Base-by-base conservation (phyloP, 1,140 invertebrate genomes). In the Euwallacea similis region DNA sequence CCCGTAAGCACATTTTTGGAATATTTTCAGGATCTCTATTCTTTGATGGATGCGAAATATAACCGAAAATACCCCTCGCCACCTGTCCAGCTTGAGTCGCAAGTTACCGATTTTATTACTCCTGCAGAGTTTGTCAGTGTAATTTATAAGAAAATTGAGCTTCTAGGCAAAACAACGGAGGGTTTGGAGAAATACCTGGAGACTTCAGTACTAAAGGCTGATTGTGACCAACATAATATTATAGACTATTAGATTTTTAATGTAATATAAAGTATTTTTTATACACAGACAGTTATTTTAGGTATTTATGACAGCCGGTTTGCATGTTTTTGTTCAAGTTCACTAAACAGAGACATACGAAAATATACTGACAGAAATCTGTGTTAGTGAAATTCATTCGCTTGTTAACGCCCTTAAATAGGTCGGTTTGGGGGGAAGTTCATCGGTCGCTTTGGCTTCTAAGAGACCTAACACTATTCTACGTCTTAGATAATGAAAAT, bases 1-100 rank as follows among this genome's bases (percentile, higher is more conserved):
- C 42, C 50, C 50, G 7, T 11, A 41, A 42, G 42, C 59, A 58
- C 6, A 0, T 53, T 61, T 61, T 61, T 61, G 10, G 42, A 42
- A 61, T n/a, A 43, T 61, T 61, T 61, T 42, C n/a, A 61, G 59
- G 59, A 61, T 42, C 42, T 61, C 21, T 61, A 61, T 41, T 10
- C 59, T 8, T 42, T 61, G 21, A 61, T 61, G 33, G 59, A 61
- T 6, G 11, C 9, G 11, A 61, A 61, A 61, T 42, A 10, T 42
- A 3, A 9, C 41, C 9, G 42, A 3, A 43, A 43, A 61, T 7
- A 58, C 6, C n/a, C n/a, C 21, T 10, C 55, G n/a, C n/a, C 3
- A 10, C n/a, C 21, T 15, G 6, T 10, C 15, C 21, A 33, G 4
- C 21, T n/a, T 4, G 21, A 42, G 4, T 43, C 42, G 59, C 11